phyloP scores from a whole-genome alignment of 2,888 invertebrate species.

The Thereva unica region DNA sequence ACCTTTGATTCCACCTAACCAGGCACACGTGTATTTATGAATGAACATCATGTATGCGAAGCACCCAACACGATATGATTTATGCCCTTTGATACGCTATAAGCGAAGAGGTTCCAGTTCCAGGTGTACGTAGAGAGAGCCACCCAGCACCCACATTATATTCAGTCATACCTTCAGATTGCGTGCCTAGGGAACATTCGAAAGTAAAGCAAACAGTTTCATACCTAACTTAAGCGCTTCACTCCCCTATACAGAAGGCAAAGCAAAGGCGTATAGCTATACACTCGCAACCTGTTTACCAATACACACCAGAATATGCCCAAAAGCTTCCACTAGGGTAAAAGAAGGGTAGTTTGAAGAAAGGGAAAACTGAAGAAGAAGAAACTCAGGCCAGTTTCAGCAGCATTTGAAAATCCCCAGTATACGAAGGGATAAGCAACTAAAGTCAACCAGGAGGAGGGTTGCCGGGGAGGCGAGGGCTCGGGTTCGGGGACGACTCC shows the following conservation, averaged over 20 bases:
- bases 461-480: neutral
- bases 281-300: slow-evolving; percentile 23
- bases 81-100: slow-evolving; percentile 11
- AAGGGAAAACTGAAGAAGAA: slow-evolving; percentile 1
- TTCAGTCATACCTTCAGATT: neutral
- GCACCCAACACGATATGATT: slow-evolving; percentile 5
- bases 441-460: neutral
- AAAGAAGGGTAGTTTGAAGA: slow-evolving; percentile 1
- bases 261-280: neutral
- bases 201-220: slow-evolving; percentile 39
- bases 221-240: slow-evolving; percentile 34
- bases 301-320: neutral
- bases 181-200: slow-evolving; percentile 36
- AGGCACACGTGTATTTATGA: slow-evolving; percentile 8
- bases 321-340: slow-evolving; percentile 1
- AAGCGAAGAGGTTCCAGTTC: slow-evolving; percentile 4
- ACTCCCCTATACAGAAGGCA: neutral
- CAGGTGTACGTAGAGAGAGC: neutral
- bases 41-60: slow-evolving; percentile 24
- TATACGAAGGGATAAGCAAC: slow-evolving; percentile 8
- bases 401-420: neutral
- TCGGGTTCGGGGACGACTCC: neutral
- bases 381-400: too few relatives aligned
- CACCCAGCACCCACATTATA: neutral
- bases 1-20: neutral